phyloP scores from a whole-genome alignment of 2,113 vertebrate species.

The Chaetorhynchus papuensis region DNA sequence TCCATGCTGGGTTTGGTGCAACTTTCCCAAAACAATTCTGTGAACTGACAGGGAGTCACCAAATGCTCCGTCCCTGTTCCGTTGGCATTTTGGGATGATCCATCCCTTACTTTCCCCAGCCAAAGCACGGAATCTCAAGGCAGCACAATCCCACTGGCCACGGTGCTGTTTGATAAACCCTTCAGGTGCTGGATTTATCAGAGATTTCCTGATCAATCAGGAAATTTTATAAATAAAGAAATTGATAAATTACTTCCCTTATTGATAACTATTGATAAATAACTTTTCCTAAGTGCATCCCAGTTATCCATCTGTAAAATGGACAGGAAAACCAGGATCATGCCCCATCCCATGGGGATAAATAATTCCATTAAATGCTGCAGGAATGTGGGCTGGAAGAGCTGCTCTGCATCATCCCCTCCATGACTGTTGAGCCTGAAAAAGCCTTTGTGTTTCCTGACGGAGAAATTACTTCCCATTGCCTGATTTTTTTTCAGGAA shows the following conservation, averaged over 20 bases:
- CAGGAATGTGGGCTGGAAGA: neutral
- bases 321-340: neutral
- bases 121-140: accelerated
- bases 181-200: neutral
- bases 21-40: neutral
- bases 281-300: neutral
- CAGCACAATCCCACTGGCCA: neutral
- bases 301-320: neutral
- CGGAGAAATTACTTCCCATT: neutral
- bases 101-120: neutral
- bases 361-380: neutral
- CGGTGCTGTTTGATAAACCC: neutral
- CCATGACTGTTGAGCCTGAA: neutral
- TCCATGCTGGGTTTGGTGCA: neutral
- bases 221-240: neutral
- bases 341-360: accelerated
- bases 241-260: neutral
- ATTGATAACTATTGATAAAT: neutral
- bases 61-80: neutral
- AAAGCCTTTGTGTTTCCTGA: neutral
- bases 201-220: neutral
- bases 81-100: neutral
- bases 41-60: neutral
- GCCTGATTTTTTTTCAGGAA: neutral
- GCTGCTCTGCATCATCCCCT: neutral